phyloP scores from a whole-genome alignment of 1,140 invertebrate genomes.

The Drosophila tropicalis region DNA sequence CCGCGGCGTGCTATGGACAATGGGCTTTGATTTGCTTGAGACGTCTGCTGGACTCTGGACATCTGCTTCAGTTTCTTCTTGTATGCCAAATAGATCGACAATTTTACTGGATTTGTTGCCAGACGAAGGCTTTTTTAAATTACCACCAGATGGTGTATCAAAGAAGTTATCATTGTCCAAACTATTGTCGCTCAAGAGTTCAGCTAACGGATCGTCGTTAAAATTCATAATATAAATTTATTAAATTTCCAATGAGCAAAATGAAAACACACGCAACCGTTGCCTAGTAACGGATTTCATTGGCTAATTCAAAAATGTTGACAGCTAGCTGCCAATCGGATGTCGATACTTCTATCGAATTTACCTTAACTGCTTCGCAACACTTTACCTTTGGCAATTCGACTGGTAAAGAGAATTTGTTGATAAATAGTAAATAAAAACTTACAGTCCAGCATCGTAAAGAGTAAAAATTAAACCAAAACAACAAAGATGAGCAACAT shows the following conservation, averaged over 20 bases:
- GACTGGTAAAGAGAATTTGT: neutral
- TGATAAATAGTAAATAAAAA: constrained; percentile 9
- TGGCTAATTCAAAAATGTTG: neutral
- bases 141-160: constrained; percentile 67
- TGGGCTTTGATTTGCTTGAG: constrained; percentile 26
- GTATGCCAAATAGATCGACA: constrained; percentile 80
- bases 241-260: neutral
- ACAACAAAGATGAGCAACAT: constrained; percentile 92
- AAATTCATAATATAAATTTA: constrained; percentile 62
- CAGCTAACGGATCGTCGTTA: constrained; percentile 82
- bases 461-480: neutral
- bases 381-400: neutral
- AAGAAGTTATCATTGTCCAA: constrained; percentile 85
- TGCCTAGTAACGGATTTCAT: constrained; percentile 58
- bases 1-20: constrained; percentile 57
- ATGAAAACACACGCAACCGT: constrained; percentile 37
- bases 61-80: constrained; percentile 70
- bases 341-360: neutral
- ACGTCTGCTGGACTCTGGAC: constrained; percentile 31
- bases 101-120: constrained; percentile 56
- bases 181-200: constrained; percentile 83
- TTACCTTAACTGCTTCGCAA: neutral
- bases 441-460: neutral
- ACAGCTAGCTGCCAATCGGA: neutral
- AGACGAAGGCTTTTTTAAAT: constrained; percentile 41